Evolutionary conservation across 2,797 vertebrate genomes (phyloP).

Genomic region (Denticeps clupeoides): DNA sequence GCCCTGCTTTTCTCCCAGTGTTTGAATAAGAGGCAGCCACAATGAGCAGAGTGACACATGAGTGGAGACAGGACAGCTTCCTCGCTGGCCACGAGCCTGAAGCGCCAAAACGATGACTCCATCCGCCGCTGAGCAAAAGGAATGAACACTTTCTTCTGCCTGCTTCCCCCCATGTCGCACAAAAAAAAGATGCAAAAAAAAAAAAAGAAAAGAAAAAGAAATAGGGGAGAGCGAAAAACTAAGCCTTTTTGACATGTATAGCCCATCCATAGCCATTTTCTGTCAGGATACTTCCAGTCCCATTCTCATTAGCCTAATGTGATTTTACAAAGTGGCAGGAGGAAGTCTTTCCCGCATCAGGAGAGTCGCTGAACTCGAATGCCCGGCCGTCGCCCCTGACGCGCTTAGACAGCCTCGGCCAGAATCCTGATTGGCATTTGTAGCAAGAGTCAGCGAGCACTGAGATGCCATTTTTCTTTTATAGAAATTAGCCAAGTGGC

Average conservation of each 20-base stretch:
- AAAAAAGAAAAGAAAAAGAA: conserved; percentile 4
- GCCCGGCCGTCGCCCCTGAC: conserved; percentile 52
- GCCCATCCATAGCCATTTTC: conserved; percentile 68
- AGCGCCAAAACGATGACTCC: conserved; percentile 42
- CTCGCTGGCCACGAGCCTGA: conserved; percentile 59
- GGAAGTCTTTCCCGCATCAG: conserved; percentile 44
- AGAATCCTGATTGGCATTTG: conserved; percentile 62
- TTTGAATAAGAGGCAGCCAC: conserved; percentile 49
- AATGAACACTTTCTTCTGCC: conserved; percentile 12
- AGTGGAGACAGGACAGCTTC: conserved; percentile 59
- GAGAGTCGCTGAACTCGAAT: conserved; percentile 40
- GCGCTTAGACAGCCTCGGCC: conserved; percentile 46
- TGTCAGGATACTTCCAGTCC: conserved; percentile 73
- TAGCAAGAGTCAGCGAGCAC: conserved; percentile 62
- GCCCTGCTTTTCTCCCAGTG: conserved; percentile 14
- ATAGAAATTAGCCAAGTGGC: conserved; percentile 38
- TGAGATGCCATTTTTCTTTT: conserved; percentile 69
- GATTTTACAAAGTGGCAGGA: conserved; percentile 59
- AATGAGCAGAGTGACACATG: conserved; percentile 43
- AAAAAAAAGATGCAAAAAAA: conserved; percentile 33
- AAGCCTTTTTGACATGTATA: conserved; percentile 71
- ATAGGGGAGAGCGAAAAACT: conserved; percentile 38
- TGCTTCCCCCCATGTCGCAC: conserved; percentile 23
- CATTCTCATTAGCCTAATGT: conserved; percentile 80
- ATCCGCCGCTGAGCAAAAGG: conserved; percentile 43